Base-by-base conservation (phyloP, 2,113 vertebrate genomes). In the Dipodomys merriami region DNA sequence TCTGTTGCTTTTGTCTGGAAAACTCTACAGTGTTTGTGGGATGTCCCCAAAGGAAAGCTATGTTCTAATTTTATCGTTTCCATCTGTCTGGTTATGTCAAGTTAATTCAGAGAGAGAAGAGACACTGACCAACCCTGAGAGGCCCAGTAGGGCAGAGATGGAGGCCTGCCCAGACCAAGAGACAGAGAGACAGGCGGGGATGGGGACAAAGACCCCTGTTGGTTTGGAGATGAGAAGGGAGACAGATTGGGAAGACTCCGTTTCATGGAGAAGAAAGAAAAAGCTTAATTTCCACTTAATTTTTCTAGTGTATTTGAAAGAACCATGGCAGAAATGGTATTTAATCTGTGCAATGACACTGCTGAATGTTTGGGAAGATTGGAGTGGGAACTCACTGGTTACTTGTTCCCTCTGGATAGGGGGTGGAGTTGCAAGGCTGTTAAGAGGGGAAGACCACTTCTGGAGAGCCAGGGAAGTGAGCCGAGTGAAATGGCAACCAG, bases 11-110 rank as follows among this genome's bases (percentile, higher is more conserved):
- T 97, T 96, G 97, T 95, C 95, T 96, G 95, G 96, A 97, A 96
- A 96, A 96, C 90, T 94, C 95, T 90, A 90, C 94, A 96, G 94
- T 96, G 96, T 95, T 95, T 94, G 91, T 97, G 96, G 95, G 96
- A 93, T 93, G 95, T 96, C 35, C 81, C 97, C 85, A 81, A 90
- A 62, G 60, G 95, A 95, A 97, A 97, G 91, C 95, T 96, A 77
- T 71, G 86, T 95, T 83, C 10, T 94, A 76, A 95, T 96, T 76
- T 97, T 97, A 97, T 97, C 97, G 97, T 97, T 97, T 96, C 97
- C 97, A 97, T 97, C 96, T 97, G 97, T 97, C 94, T 97, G 96
- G 93, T 94, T 97, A 95, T 96, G 96, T 97, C 96, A 95, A 95
- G 93, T 96, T 96, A 97, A 96, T 93, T 96, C 95, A 96, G 96